A percentile compares a stretch with the other conserved stretches of the same genome.
phyloP scores from a whole-genome alignment of 2,113 vertebrate species.

The Hypomesus transpacificus region DNA sequence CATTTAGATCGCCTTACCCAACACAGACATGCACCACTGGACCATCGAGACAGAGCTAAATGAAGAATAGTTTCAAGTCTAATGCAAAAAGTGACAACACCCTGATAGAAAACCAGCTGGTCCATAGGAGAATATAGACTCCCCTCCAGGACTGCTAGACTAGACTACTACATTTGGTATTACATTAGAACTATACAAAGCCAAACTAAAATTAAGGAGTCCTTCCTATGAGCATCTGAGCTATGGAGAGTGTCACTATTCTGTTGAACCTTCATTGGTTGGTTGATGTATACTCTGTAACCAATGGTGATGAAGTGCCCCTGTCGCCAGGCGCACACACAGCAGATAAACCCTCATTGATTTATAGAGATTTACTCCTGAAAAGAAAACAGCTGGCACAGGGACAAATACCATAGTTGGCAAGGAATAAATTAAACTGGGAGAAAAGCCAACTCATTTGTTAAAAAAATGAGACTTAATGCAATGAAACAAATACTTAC shows the following conservation, averaged over 20 bases:
- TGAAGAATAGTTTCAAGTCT: constrained; percentile 70
- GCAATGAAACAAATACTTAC: constrained; percentile 2
- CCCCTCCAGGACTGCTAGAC: no score
- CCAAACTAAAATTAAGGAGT: no score
- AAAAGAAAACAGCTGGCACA: constrained; percentile 71
- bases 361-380: constrained; percentile 73
- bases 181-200: no score
- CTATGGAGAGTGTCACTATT: constrained; percentile 46
- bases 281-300: constrained; percentile 74
- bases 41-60: constrained; percentile 72
- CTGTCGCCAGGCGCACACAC: constrained; percentile 46
- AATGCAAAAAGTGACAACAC: constrained; percentile 24
- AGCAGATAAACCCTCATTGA: constrained; percentile 73
- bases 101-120: constrained; percentile 22
- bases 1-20: constrained; percentile 77
- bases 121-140: not conserved
- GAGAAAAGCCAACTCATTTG: constrained; percentile 51
- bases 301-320: constrained; percentile 68
- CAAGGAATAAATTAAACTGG: constrained; percentile 59
- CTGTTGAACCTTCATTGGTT: constrained; percentile 60
- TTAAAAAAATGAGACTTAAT: constrained; percentile 30
- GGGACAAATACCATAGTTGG: constrained; percentile 60
- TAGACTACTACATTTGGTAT: no score
- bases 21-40: constrained; percentile 76
- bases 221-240: no score